Base-by-base conservation (phyloP, 1,140 invertebrate species). In the Scaptomyza hsui region DNA sequence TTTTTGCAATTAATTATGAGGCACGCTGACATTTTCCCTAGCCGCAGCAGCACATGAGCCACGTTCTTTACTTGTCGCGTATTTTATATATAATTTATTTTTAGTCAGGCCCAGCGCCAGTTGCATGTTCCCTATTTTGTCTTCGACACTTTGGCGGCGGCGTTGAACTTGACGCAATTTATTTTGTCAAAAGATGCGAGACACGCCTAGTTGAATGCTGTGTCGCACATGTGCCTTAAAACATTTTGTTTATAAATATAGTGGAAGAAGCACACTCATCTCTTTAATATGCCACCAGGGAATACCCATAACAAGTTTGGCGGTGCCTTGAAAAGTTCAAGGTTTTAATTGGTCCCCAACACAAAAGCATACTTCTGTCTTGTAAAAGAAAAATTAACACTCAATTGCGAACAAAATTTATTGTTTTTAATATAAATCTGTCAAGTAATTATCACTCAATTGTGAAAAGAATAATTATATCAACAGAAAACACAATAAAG, bases 91-190 rank as follows among this genome's bases (percentile, higher is more conserved):
- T 78, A 75, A 82, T 76, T 82, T 88, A 89, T 88, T 88, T 88
- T 88, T 89, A 88, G 82, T 75, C n/a, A n/a, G n/a, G n/a, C 44
- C 32, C 51, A 56, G 32, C 35, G 35, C 42, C 29, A 55, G 78
- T 72, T 78, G 57, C 56, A 56, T 47, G 68, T 59, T 81, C 70
- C 81, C 80, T 80, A 72, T 67, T 80, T 81, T 71, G 74, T 71
- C 70, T 78, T 86, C 82, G 82, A 86, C 82, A 78, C 88, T 86
- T 29, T 88, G 81, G 77, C 77, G 81, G 77, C 77, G 76, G 82
- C 72, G 83, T 89, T 88, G 82, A 88, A 88, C 82, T 88, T 88
- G 82, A 79, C 75, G 82, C 83, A 82, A 88, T 88, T 89, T 81
- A 89, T 88, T 88, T 89, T 82, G 75, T 88, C 61, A 78, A 78